Percentiles rank a stretch among this genome's conserved stretches.
Evolutionary conservation across 2,888 invertebrate genomes (phyloP).

Genomic region (Coleophora deauratella): DNA sequence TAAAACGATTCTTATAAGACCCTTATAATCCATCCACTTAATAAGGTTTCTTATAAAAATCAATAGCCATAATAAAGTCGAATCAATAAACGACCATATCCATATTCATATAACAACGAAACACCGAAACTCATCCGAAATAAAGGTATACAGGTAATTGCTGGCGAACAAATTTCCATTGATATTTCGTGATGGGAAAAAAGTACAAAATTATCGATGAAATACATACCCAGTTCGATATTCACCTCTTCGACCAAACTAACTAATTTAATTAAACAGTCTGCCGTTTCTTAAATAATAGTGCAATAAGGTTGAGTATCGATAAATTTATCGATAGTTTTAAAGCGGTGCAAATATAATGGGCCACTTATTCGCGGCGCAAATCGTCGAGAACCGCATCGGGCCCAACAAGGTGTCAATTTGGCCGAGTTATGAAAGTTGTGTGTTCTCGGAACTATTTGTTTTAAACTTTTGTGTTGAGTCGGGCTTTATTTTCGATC

Average conservation of each 20-base stretch:
- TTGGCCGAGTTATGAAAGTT: constrained; percentile 71
- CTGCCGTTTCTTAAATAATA: constrained; percentile 10
- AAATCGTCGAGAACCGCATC: constrained; percentile 68
- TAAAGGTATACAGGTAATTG: constrained; percentile 65
- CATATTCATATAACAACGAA: constrained; percentile 4
- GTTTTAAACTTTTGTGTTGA: constrained; percentile 57
- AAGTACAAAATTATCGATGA: constrained; percentile 66
- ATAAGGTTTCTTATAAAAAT: constrained; percentile 8
- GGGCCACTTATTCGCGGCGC: constrained; percentile 67
- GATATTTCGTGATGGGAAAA: constrained; percentile 71
- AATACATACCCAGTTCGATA: constrained; percentile 57
- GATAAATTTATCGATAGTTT: not conserved
- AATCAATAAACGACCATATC: constrained; percentile 25
- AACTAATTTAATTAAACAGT: constrained; percentile 23
- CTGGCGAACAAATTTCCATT: constrained; percentile 68
- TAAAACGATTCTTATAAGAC: not conserved
- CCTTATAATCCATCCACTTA: constrained; percentile 1
- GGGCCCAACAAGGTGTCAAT: constrained; percentile 71
- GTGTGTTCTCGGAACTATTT: constrained; percentile 66
- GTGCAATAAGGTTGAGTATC: constrained; percentile 20
- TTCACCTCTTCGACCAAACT: constrained; percentile 36
- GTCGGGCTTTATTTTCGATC: constrained; percentile 55
- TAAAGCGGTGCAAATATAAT: constrained; percentile 52
- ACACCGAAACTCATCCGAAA: constrained; percentile 35
- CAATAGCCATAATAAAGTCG: constrained; percentile 13